Conservation (phyloP, 2,797 vertebrate species). For the Discoglossus pictus region DNA sequence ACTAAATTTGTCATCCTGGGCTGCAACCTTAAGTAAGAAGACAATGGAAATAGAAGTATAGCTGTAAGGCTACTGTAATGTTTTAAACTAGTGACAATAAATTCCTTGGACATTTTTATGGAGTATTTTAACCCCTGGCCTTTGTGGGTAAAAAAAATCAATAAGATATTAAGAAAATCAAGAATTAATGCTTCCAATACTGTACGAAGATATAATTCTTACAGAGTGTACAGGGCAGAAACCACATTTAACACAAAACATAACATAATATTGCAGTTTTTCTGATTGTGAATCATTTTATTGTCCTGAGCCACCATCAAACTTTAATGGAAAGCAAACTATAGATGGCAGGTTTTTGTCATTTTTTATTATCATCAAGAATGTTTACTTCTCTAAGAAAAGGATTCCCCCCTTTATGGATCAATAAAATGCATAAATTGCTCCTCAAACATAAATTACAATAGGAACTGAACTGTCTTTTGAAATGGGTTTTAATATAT, state of each 20-base stretch:
- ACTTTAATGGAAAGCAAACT: slow-evolving; percentile 46
- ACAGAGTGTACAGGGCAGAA: slow-evolving; percentile 42
- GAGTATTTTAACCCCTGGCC: slow-evolving; percentile 62
- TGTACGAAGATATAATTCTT: slow-evolving; percentile 52
- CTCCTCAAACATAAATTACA: slow-evolving; percentile 22
- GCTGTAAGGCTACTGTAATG: slow-evolving; percentile 47
- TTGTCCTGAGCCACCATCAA: slow-evolving; percentile 44
- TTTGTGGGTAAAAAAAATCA: slow-evolving; percentile 57
- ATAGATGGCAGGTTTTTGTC: slow-evolving; percentile 35
- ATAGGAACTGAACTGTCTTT: slow-evolving; percentile 26
- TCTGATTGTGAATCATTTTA: slow-evolving; percentile 49
- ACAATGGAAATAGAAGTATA: slow-evolving; percentile 44
- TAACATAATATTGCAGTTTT: slow-evolving; percentile 42
- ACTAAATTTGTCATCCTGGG: slow-evolving; percentile 53
- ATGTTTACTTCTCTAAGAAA: slow-evolving; percentile 37
- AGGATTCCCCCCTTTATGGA: not conserved
- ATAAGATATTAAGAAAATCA: slow-evolving; percentile 65
- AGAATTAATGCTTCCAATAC: slow-evolving; percentile 61
- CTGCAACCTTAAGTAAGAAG: slow-evolving; percentile 52
- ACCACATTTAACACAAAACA: slow-evolving; percentile 49
- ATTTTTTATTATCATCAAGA: slow-evolving; percentile 45
- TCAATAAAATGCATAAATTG: slow-evolving; percentile 28
- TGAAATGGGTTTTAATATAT: too few relatives aligned
- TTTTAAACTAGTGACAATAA: slow-evolving; percentile 59
- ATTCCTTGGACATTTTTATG: slow-evolving; percentile 56